Conservation (phyloP, 2,113 vertebrate species). For the Osmerus eperlanus region DNA sequence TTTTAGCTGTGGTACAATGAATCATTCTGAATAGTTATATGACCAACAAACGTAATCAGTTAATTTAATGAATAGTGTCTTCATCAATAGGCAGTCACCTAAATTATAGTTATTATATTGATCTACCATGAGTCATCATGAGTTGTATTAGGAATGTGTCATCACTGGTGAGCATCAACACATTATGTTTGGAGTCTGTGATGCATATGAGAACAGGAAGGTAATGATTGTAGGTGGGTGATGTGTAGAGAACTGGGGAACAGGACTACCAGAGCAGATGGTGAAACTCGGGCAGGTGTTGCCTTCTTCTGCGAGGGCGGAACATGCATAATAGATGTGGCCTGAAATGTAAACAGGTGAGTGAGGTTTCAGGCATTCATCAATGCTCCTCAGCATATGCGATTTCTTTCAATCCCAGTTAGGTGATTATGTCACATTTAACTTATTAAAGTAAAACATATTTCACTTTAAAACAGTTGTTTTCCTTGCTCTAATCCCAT, state of each 20-base stretch:
- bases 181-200: not conserved
- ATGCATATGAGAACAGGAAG: not conserved
- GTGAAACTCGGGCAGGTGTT: slow-evolving; percentile 37
- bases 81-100: too few relatives aligned
- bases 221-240: slow-evolving; percentile 24
- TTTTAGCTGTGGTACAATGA: too few relatives aligned
- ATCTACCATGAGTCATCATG: too few relatives aligned
- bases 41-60: too few relatives aligned
- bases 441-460: too few relatives aligned
- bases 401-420: too few relatives aligned
- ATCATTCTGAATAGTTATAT: too few relatives aligned
- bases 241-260: slow-evolving; percentile 8
- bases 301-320: slow-evolving; percentile 19
- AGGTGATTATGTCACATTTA: too few relatives aligned
- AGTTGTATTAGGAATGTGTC: too few relatives aligned
- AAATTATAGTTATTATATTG: too few relatives aligned
- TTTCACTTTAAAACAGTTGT: not conserved
- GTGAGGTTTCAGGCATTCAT: slow-evolving; percentile 11
- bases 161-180: not conserved
- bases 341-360: slow-evolving; percentile 40
- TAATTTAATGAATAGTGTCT: too few relatives aligned
- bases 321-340: slow-evolving; percentile 40
- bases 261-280: slow-evolving; percentile 24
- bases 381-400: not conserved
- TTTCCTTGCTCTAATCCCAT: not conserved